A percentile compares a stretch with the other conserved stretches of the same genome.
phyloP scores from a whole-genome alignment of 1,140 invertebrate genomes.

The Aporrectodea caliginosa region DNA sequence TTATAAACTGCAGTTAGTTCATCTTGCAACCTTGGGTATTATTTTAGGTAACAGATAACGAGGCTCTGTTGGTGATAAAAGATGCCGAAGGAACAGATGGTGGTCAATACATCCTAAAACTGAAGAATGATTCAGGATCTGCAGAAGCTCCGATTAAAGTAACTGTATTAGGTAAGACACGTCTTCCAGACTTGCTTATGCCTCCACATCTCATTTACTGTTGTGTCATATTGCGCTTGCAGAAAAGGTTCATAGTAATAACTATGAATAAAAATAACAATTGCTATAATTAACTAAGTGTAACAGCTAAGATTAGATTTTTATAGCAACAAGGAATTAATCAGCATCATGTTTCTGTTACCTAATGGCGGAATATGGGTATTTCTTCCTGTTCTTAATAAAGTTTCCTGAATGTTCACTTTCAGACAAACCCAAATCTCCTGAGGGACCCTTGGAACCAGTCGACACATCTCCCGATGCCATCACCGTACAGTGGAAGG shows the following conservation, averaged over 20 bases:
- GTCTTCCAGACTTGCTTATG: too few species aligned
- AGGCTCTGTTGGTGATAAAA: constrained; percentile 84
- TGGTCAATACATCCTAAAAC: constrained; percentile 84
- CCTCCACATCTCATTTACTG: too few species aligned
- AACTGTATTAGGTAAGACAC: constrained; percentile 71
- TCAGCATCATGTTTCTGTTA: neutral
- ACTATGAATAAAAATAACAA: too few species aligned
- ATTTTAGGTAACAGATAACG: constrained; percentile 63
- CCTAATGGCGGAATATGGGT: neutral
- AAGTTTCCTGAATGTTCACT: neutral
- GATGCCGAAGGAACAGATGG: constrained; percentile 85
- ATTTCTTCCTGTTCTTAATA: neutral
- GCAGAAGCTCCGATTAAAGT: constrained; percentile 92
- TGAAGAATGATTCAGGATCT: constrained; percentile 90
- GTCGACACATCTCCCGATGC: constrained; percentile 93
- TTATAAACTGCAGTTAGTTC: too few species aligned
- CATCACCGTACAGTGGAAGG: constrained; percentile 90
- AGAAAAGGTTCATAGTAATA: too few species aligned
- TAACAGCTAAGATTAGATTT: neutral
- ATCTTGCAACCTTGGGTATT: too few species aligned
- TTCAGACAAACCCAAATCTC: constrained; percentile 79
- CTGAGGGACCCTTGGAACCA: constrained; percentile 72
- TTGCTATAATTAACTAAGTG: neutral
- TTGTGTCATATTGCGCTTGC: too few species aligned
- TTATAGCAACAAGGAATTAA: neutral